Evolutionary conservation across 1,140 invertebrate genomes (phyloP).

Genomic region (Heliconius eleuchia): DNA sequence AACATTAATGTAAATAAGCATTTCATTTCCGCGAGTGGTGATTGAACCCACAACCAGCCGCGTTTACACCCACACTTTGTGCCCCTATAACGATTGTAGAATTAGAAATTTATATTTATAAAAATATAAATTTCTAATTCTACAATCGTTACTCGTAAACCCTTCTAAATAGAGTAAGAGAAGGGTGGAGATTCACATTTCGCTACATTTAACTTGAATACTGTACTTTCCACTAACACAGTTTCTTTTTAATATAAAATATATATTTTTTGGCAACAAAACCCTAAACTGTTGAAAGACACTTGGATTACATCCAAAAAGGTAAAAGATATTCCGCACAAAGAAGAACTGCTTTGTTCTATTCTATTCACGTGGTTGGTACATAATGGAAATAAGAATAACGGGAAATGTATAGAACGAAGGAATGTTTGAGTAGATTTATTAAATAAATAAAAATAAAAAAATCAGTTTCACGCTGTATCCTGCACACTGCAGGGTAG

Average conservation of each 20-base stretch:
- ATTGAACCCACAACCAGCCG: too few relatives aligned
- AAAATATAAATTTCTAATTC: too few relatives aligned
- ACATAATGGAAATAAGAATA: not conserved
- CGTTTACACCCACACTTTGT: too few relatives aligned
- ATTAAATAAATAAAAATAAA: not conserved
- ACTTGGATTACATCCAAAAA: slow-evolving; percentile 7
- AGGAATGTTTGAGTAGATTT: not conserved
- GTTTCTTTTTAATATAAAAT: not conserved
- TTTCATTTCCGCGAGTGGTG: too few relatives aligned
- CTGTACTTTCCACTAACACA: not conserved
- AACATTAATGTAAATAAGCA: too few relatives aligned
- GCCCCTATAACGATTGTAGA: too few relatives aligned
- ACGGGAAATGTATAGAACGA: not conserved
- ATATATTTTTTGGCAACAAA: not conserved
- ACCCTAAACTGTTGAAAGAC: slow-evolving; percentile 8
- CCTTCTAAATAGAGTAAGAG: too few relatives aligned
- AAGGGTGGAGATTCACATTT: too few relatives aligned
- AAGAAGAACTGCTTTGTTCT: not conserved
- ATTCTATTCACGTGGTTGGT: not conserved
- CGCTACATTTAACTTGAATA: not conserved
- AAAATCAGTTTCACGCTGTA: too few relatives aligned
- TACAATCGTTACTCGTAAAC: too few relatives aligned
- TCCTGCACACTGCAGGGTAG: too few relatives aligned
- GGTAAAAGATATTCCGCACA: not conserved
- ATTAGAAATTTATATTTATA: too few relatives aligned